Conservation (phyloP, 2,113 vertebrate genomes). For the Anser cygnoides region DNA sequence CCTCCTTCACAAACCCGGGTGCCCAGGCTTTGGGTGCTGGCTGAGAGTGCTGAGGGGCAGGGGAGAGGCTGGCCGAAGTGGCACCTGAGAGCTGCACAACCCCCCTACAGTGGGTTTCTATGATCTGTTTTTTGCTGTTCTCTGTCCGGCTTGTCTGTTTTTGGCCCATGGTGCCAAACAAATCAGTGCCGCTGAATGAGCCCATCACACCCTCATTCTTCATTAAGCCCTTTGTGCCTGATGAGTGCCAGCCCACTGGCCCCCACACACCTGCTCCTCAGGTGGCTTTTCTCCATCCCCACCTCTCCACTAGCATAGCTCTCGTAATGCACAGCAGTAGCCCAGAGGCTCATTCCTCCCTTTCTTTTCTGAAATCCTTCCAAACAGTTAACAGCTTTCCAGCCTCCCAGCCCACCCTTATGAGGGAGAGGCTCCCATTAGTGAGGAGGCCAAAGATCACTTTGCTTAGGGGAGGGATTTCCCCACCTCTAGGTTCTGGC, state of each 20-base stretch:
- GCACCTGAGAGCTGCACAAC: not conserved
- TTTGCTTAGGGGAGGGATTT: not conserved
- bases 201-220: not conserved
- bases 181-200: not conserved
- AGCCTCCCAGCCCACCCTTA: not conserved
- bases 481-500: not conserved
- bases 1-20: not conserved
- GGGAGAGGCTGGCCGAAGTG: not conserved
- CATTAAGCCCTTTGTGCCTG: not conserved
- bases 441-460: accelerated
- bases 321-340: not conserved
- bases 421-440: not conserved
- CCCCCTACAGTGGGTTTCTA: not conserved
- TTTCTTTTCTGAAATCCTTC: not conserved
- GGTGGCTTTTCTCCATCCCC: not conserved
- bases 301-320: not conserved
- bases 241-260: no score
- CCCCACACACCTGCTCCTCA: not conserved
- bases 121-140: not conserved
- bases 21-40: not conserved
- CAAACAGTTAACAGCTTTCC: not conserved
- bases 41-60: not conserved
- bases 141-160: not conserved
- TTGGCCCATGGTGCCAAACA: not conserved
- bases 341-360: not conserved